Evolutionary conservation across 2,888 invertebrate species (phyloP), one percentile per base, ranked within the genome.

Genomic region (Sinhomidia bicolor): DNA sequence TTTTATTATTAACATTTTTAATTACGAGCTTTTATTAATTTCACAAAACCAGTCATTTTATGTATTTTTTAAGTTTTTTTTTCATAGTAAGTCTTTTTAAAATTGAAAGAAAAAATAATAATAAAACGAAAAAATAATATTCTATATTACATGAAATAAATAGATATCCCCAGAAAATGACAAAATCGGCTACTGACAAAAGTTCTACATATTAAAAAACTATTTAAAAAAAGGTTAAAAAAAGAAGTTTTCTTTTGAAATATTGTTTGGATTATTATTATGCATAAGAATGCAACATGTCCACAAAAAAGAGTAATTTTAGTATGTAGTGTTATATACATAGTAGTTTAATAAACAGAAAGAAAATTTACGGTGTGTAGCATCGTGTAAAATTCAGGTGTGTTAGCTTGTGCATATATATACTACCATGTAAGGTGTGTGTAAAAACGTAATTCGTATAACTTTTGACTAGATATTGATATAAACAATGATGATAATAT

Each of bases 1-100:
- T 32, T 54, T 51, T 76, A 44, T 47, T 57, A 5, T 57, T 62
- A 81, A 81, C 81, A 81, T 62, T 81, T 83, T 83, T 82, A 82
- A 82, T 82, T 74, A 82, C 74, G 84, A 84, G 84, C 84, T 84
- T 84, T 84, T 84, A 62, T 84, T 84, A 62, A 76, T 84, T 84
- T 84, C 76, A 60, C 60, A 76, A 78, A 68, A 84, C 81, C 71
- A 84, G 84, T 84, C 84, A 84, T 71, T 44, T 47, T 62, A 9
- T 80, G 44, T 82, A n/a, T 29, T 20, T 57, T 57, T 83, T 83
- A 54, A 32, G n/a, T n/a, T 54, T 54, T 78, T 32, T 7, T 7
- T 20, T 20, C 32, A 47, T 78, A 54, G 32, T 78, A 57, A 20
- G 62, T n/a, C 20, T 23, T 7, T 20, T 7, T 17, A 26, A 62